Evolutionary conservation across 1,140 invertebrate species (phyloP), one percentile per base, ranked within the genome.

Genomic region (Pseudobourletiella spinata): DNA sequence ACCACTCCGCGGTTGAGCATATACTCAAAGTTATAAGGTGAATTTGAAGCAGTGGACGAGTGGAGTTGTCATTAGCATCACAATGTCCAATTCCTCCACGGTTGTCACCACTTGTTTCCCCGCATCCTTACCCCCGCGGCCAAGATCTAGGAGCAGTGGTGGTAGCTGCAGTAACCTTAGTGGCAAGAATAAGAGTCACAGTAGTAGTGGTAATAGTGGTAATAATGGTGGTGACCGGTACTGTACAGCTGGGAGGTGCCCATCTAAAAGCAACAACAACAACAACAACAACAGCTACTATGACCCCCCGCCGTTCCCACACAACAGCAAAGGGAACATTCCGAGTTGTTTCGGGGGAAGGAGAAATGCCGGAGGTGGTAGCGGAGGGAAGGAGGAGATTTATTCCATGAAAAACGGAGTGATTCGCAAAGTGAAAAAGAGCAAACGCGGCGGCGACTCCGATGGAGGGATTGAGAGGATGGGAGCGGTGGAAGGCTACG

Each of bases 51-150:
- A n/a, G n/a, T n/a, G n/a, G n/a, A n/a, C n/a, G n/a, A n/a, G n/a
- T n/a, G n/a, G n/a, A 39, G 32, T 11, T 39, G 32, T n/a, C 32
- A 11, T 39, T 39, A 11, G 8, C 32, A 39, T 39, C 32, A 39
- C 32, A n/a, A n/a, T n/a, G n/a, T n/a, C 32, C n/a, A 39, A 39
- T 11, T 39, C 44, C 20, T 48, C 20, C 44, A 22, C 44, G 6
- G n/a, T 24, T n/a, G 30, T 26, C 15, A 30, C 51, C 6, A 24
- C 15, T 26, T 26, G 24, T n/a, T 57, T 32, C 54, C 30, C 26
- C 11, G 15, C 54, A 14, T 30, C 54, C 15, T 35, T 57, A 30
- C 54, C 54, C 4, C 54, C 54, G 6, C 54, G 54, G 14, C 54
- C 54, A n/a, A 57, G n/a, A 30, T 20, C 16, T 30, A 35, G 30